Conservation (phyloP, 2,113 vertebrate genomes). For the Sander lucioperca region DNA sequence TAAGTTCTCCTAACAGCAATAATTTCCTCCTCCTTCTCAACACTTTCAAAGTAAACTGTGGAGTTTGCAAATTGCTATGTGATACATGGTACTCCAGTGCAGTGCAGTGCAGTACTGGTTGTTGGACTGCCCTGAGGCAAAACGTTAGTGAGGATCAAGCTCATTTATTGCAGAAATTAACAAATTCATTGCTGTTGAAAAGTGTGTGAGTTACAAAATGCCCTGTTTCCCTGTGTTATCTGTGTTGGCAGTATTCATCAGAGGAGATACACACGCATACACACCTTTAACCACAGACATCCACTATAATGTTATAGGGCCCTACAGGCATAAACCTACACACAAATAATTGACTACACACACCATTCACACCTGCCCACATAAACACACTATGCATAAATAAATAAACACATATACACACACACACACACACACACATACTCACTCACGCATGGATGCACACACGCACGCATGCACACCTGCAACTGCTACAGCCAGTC, state of each 20-base stretch:
- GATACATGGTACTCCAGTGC: not conserved
- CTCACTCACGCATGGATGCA: not conserved
- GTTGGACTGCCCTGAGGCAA: not conserved
- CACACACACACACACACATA: slow-evolving; percentile 2
- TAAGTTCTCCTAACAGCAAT: not conserved
- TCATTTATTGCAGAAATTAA: not conserved
- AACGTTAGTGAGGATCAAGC: not conserved
- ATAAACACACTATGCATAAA: not conserved
- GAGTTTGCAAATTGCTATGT: not conserved
- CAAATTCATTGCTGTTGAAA: not conserved
- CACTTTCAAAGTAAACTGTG: not conserved
- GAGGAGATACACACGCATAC: not conserved
- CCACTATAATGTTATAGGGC: slow-evolving; percentile 19
- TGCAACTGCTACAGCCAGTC: slow-evolving; percentile 43
- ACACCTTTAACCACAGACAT: slow-evolving; percentile 19
- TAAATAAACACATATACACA: not conserved
- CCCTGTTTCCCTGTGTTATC: not conserved
- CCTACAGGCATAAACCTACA: slow-evolving; percentile 23
- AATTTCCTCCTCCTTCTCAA: not conserved
- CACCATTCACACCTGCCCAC: not conserved
- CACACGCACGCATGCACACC: slow-evolving; percentile 35
- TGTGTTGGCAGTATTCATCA: not conserved
- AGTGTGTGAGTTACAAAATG: slow-evolving; percentile 5
- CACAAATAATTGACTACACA: slow-evolving; percentile 14
- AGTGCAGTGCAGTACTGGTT: not conserved